Conservation (phyloP, 2,888 invertebrate species). For the Dynastes tityus region DNA sequence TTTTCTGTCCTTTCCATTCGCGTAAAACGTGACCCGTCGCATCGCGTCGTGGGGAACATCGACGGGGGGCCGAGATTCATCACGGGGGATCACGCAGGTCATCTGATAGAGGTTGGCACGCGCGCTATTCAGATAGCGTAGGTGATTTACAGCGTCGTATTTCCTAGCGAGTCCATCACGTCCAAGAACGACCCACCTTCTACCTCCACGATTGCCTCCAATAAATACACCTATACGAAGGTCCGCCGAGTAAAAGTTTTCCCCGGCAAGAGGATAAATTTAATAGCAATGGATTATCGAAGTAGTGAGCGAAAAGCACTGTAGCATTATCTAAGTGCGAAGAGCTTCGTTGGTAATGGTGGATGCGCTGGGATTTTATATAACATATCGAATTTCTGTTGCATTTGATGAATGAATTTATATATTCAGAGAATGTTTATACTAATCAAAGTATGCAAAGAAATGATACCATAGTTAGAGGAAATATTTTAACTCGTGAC, state of each 20-base stretch:
- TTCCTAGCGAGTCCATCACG: conserved; percentile 67
- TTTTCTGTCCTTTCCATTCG: conserved; percentile 3
- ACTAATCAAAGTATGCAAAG: no score
- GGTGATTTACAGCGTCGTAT: conserved; percentile 67
- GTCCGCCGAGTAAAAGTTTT: conserved; percentile 39
- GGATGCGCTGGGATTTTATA: conserved; percentile 9
- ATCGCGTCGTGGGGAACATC: conserved; percentile 44
- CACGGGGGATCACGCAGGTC: conserved; percentile 67
- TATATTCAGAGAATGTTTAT: no score
- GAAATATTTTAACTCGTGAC: no score
- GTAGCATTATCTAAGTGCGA: neutral
- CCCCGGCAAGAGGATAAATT: conserved; percentile 26
- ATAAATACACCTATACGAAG: conserved; percentile 37
- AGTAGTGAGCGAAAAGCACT: neutral
- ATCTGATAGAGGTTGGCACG: conserved; percentile 68
- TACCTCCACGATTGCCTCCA: conserved; percentile 18
- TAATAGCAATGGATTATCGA: conserved; percentile 31
- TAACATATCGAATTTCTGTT: no score
- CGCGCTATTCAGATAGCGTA: conserved; percentile 66
- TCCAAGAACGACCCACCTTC: conserved; percentile 53
- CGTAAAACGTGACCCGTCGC: conserved; percentile 33
- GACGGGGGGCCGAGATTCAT: conserved; percentile 62
- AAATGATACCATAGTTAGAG: no score
- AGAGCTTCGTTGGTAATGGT: conserved; percentile 16
- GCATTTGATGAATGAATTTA: no score